Base-by-base conservation (phyloP, 2,113 vertebrate species). In the Pagrus major region DNA sequence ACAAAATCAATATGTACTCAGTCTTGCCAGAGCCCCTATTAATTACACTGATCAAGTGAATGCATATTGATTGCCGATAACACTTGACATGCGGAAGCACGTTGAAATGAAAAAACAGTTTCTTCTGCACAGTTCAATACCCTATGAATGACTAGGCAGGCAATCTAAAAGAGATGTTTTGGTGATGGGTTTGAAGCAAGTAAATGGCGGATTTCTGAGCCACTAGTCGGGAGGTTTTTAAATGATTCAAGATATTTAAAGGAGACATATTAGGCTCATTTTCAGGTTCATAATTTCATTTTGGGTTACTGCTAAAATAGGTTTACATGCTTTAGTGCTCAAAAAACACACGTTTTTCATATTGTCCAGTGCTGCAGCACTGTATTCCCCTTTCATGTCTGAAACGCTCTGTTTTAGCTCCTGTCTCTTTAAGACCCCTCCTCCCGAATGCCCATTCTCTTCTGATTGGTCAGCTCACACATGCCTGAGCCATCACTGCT, bases 21-120 rank as follows among this genome's bases (percentile, higher is more conserved):
- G 61, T 31, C 60, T 64, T n/a, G 18, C 60, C 11, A 44, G 37
- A 67, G 72, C 37, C 56, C 58, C 33, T 68, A 67, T 87, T 76
- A 87, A 86, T 87, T 71, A 78, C 47, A 46, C 61, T 58, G 73
- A 84, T 87, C 58, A 82, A 77, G 67, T 58, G 59, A 86, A 77
- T 63, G 31, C 0, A 3, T 76, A 89, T 87, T 37, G 78, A 87
- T 79, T 51, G 7, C 15, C 3, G 2, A 56, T 39, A 64, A 59
- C 54, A 55, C 49, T 44, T 54, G 58, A 74, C 44, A 23, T 58
- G 41, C 9, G 18, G 52, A 54, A 27, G 23, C n/a, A 60, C 37
- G 46, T 51, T 68, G 25, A 46, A 39, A 55, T 51, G 12, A 6
- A 65, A 20, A 58, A 67, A 52, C 20, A 15, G 33, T 52, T 16